Evolutionary conservation across 2,888 invertebrate genomes (phyloP), one percentile per base, ranked within the genome.

Genomic region (Andrena trimmerana): DNA sequence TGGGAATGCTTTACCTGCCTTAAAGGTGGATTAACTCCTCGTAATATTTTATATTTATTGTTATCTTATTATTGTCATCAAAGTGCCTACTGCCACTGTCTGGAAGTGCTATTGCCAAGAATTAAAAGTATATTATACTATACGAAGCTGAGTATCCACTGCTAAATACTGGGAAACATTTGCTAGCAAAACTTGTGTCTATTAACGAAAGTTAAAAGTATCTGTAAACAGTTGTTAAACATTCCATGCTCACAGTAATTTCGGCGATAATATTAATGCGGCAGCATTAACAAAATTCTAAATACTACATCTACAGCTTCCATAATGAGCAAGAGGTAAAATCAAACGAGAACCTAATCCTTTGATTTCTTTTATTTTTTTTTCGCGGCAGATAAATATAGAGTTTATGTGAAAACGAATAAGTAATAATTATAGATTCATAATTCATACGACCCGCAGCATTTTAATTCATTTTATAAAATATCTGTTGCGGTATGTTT

Each of bases 1-100:
- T 80, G 96, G 96, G 78, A 95, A 95, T 90, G 95, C 94, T 90
- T 95, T 96, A 91, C 94, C 94, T 79, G 94, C 90, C 75, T 81
- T 85, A 13, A 94, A 94, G 81, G 82, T 89, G 85, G 94, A 94
- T 91, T 94, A 92, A 93, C 83, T 84, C 54, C 81, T 78, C 84
- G 86, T 80, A 85, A 90, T 88, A 88, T 86, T 84, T 86, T 86
- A 89, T 88, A 86, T 90, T 89, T 84, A 83, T 88, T 74, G 86
- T 88, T 86, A 89, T 89, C 87, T 89, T 91, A 91, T 91, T 91
- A 73, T 80, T 81, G 81, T 81, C 71, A 81, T 81, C 81, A 90
- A 91, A 93, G 92, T 93, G 92, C 90, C 92, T 93, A 92, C 89
- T 92, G 92, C 90, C 92, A 82, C 78, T 90, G 85, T 85, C 89